These are phyloP conservation scores for Magallana ariakensis DNA, from an alignment of 1,140 invertebrate species.

Conservation along the genomic window DNA sequence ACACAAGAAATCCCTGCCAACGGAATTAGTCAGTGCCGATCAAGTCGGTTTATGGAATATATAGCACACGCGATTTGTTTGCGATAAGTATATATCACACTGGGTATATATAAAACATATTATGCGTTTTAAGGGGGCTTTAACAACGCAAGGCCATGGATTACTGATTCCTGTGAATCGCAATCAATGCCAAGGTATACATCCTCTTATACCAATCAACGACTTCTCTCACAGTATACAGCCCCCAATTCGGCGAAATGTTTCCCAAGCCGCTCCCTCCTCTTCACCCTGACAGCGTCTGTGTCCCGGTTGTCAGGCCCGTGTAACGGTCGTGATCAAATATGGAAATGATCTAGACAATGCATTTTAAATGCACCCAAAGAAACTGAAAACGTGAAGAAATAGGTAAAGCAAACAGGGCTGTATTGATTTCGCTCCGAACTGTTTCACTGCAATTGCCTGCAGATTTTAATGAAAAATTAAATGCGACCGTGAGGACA, in stretches of 20 bases:
- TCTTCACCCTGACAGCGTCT: neutral
- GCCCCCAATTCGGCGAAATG: neutral
- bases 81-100: constrained; percentile 24
- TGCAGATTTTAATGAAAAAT: neutral
- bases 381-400: neutral
- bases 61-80: constrained; percentile 1
- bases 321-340: neutral
- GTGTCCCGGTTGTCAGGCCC: neutral
- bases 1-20: constrained; percentile 9
- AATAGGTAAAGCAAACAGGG: neutral
- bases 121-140: constrained; percentile 2
- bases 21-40: constrained; percentile 11
- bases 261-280: neutral
- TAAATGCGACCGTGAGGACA: neutral
- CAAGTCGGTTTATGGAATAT: constrained; percentile 4
- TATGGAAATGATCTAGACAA: neutral
- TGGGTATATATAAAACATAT: constrained; percentile 7
- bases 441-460: neutral
- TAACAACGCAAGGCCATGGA: neutral
- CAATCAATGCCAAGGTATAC: constrained; percentile 28
- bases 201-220: constrained; percentile 3
- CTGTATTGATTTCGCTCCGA: neutral
- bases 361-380: constrained; percentile 16
- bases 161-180: constrained; percentile 25
- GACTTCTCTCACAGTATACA: neutral